Evolutionary conservation across 1,140 invertebrate genomes (phyloP).

Genomic region (Ceratina japonica): DNA sequence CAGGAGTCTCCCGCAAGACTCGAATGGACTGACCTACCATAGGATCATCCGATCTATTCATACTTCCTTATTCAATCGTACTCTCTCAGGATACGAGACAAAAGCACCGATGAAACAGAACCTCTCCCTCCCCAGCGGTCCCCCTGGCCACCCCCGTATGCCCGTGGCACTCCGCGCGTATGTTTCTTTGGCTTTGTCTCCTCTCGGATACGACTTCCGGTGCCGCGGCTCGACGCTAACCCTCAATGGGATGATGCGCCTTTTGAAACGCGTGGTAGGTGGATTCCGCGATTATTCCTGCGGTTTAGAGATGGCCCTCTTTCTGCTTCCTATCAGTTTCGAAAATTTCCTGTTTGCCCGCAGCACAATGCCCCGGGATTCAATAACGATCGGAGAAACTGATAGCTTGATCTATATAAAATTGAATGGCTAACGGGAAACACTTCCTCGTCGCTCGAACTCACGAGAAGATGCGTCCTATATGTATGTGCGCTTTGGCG

Average conservation of each 20-base stretch:
- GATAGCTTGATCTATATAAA: not conserved
- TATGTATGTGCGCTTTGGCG: no score
- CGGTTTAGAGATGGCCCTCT: slow-evolving; percentile 54
- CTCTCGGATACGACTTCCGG: slow-evolving; percentile 79
- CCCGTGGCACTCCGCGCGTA: slow-evolving; percentile 56
- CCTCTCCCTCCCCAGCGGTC: slow-evolving; percentile 59
- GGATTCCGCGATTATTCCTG: slow-evolving; percentile 73
- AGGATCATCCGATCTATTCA: slow-evolving; percentile 80
- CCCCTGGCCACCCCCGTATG: slow-evolving; percentile 20
- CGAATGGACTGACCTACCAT: slow-evolving; percentile 78
- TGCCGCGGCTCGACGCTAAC: slow-evolving; percentile 64
- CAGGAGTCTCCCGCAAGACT: slow-evolving; percentile 65
- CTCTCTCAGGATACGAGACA: slow-evolving; percentile 79
- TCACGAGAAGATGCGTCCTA: not conserved
- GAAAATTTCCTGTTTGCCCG: slow-evolving; percentile 47
- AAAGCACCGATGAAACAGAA: slow-evolving; percentile 79
- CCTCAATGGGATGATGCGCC: slow-evolving; percentile 77
- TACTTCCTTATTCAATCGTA: slow-evolving; percentile 71
- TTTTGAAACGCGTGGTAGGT: slow-evolving; percentile 67
- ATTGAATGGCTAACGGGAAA: slow-evolving; percentile 12
- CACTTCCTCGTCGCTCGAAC: not conserved
- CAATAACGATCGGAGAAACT: slow-evolving; percentile 8
- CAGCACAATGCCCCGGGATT: slow-evolving; percentile 34
- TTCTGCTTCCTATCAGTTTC: slow-evolving; percentile 58
- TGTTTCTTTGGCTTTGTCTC: slow-evolving; percentile 77